A percentile compares a stretch with the other conserved stretches of the same genome.
These are phyloP conservation scores for Pagrus major DNA, from an alignment of 2,113 vertebrate species.

Conservation along the genomic window DNA sequence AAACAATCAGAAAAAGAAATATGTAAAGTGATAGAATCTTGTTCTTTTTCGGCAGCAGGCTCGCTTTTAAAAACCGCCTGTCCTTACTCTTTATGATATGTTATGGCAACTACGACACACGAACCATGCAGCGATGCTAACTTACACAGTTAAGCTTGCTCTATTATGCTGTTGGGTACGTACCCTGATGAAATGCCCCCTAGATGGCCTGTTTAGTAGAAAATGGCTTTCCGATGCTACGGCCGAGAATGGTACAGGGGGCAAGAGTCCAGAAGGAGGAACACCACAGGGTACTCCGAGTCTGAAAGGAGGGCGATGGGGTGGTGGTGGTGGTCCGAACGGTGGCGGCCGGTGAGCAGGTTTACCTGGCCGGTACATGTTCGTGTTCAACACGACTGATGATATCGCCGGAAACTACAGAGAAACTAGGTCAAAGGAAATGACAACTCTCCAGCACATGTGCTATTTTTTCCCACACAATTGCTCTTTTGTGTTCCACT, in stretches of 20 bases:
- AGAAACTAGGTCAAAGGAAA: neutral
- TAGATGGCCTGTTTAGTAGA: constrained; percentile 19
- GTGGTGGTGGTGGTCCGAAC: constrained; percentile 17
- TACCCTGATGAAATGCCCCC: constrained; percentile 58
- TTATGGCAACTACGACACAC: no score
- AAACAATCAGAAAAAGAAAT: no score
- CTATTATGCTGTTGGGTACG: constrained; percentile 27
- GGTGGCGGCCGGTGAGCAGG: neutral
- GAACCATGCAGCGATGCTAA: neutral
- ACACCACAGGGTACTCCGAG: constrained; percentile 17
- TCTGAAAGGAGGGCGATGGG: constrained; percentile 18
- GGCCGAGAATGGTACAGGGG: constrained; percentile 11
- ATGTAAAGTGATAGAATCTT: no score
- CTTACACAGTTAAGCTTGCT: neutral
- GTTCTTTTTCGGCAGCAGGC: no score
- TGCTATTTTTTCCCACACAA: neutral
- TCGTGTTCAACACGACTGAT: neutral
- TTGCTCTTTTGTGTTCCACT: no score
- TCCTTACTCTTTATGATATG: no score
- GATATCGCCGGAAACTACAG: neutral
- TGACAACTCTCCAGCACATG: neutral
- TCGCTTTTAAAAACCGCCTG: no score
- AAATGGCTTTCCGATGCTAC: constrained; percentile 18
- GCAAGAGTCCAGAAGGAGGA: constrained; percentile 30
- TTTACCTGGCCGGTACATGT: constrained; percentile 61